A percentile compares a stretch with the other conserved stretches of the same genome.
Evolutionary conservation across 2,113 vertebrate genomes (phyloP).

Genomic region (Mohoua ochrocephala): DNA sequence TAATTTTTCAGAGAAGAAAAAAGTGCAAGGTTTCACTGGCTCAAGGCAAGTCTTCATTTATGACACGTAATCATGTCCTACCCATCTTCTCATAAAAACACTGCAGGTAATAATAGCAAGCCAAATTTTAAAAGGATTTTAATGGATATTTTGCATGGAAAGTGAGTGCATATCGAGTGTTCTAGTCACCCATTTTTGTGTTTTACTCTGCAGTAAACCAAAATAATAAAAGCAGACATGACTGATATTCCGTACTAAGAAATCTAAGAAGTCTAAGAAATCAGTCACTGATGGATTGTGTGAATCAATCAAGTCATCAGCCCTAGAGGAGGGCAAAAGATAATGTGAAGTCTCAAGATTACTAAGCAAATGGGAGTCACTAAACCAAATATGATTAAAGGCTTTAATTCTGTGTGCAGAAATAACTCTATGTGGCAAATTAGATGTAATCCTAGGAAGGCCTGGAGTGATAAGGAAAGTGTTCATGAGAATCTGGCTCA

Average conservation of each 20-base stretch:
- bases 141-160: neutral
- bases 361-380: constrained; percentile 12
- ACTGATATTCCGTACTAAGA: neutral
- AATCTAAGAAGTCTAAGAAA: neutral
- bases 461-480: constrained; percentile 3
- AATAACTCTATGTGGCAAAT: constrained; percentile 34
- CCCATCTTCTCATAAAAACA: constrained; percentile 1
- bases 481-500: neutral
- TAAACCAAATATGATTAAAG: constrained; percentile 46
- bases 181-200: neutral
- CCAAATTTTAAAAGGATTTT: neutral
- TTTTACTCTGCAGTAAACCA: neutral
- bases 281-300: neutral
- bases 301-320: neutral
- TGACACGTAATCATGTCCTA: constrained; percentile 16
- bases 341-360: neutral
- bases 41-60: constrained; percentile 37
- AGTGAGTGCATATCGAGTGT: neutral
- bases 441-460: neutral
- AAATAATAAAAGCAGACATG: neutral
- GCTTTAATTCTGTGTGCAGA: constrained; percentile 39
- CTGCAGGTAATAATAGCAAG: neutral
- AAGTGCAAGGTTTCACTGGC: neutral
- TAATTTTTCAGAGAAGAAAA: constrained; percentile 46
- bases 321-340: neutral